Evolutionary conservation across 2,888 invertebrate species (phyloP).

Genomic region (Erynnis tages): DNA sequence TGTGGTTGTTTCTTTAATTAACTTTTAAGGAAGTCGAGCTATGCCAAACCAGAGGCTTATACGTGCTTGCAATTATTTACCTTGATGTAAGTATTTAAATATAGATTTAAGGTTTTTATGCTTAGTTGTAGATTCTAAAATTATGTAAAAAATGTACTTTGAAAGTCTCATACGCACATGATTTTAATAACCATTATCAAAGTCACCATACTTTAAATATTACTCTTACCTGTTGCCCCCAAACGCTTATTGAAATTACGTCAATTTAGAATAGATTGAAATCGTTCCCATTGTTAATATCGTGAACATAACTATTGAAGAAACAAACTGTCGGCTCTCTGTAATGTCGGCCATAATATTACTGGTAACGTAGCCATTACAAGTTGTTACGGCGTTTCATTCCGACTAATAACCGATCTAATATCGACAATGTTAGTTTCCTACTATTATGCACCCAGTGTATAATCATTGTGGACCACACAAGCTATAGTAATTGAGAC

Average conservation of each 20-base stretch:
- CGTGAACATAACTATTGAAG: conserved; percentile 44
- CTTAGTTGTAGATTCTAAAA: no score
- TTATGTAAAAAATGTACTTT: no score
- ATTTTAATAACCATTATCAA: no score
- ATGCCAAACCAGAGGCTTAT: no score
- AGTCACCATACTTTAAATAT: no score
- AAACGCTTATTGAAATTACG: conserved; percentile 1
- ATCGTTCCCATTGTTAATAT: conserved; percentile 35
- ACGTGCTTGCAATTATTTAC: no score
- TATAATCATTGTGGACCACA: conserved; percentile 73
- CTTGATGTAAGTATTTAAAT: no score
- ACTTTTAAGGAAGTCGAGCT: no score
- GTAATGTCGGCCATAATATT: conserved; percentile 60
- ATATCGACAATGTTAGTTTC: conserved; percentile 67
- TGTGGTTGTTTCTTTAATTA: no score
- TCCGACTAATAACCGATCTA: conserved; percentile 68
- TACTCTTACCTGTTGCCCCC: not conserved
- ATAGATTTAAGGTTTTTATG: no score
- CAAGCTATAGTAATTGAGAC: conserved; percentile 71
- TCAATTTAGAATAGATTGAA: conserved; percentile 14
- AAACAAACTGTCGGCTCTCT: conserved; percentile 62
- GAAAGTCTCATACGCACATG: no score
- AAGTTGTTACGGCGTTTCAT: conserved; percentile 62
- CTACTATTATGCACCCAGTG: conserved; percentile 53
- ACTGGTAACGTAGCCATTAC: conserved; percentile 72